phyloP scores from a whole-genome alignment of 2,113 vertebrate species.

The Varanus komodoensis region DNA sequence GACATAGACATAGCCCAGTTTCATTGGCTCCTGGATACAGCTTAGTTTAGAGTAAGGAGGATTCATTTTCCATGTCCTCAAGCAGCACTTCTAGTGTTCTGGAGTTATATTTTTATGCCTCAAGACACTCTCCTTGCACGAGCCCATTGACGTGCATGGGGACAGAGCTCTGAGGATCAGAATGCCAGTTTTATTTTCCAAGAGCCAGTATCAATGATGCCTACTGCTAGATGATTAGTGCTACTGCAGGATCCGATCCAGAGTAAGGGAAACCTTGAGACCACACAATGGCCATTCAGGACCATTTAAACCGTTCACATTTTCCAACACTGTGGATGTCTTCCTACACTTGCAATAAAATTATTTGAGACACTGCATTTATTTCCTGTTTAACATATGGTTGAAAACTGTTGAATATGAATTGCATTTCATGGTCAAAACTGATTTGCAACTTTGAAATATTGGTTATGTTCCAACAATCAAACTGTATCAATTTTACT shows the following conservation, averaged over 20 bases:
- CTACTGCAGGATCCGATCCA: conserved; percentile 14
- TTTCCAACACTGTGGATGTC: conserved; percentile 4
- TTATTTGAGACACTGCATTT: not conserved
- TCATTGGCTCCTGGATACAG: not conserved
- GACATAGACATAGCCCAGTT: not conserved
- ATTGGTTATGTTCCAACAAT: not conserved
- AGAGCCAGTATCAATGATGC: conserved; percentile 10
- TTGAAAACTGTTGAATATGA: not conserved
- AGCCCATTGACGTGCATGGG: not conserved
- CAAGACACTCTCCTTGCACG: not conserved
- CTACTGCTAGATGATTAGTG: conserved; percentile 34
- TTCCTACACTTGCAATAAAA: not conserved
- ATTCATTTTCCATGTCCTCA: not conserved
- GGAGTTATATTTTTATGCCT: not conserved
- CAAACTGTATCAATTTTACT: not conserved
- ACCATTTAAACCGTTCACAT: conserved; percentile 17
- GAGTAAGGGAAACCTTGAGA: conserved; percentile 17
- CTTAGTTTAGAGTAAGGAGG: too few species aligned
- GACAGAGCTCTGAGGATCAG: not conserved
- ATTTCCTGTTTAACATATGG: not conserved
- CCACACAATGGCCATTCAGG: not conserved
- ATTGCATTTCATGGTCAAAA: not conserved
- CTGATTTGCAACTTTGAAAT: conserved; percentile 3
- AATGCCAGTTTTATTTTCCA: conserved; percentile 10
- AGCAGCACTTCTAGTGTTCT: not conserved